Evolutionary conservation across 2,888 invertebrate genomes (phyloP), one percentile per base, ranked within the genome.

Genomic region (Nemapogon koenigi): DNA sequence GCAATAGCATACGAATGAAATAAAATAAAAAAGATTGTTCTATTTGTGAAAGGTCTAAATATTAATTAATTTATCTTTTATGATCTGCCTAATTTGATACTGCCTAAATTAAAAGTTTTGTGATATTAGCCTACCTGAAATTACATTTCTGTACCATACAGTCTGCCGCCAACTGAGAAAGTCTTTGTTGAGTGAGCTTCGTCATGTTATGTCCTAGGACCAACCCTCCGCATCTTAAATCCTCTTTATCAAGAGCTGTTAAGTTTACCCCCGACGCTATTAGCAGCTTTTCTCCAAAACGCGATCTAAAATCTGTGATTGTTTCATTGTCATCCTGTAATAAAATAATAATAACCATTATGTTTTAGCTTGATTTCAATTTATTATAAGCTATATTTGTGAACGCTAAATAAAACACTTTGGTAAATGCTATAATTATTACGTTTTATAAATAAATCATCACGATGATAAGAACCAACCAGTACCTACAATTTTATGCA

Each of bases 111-210:
- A 33, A 16, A 31, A 31, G 15, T 33, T 33, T 33, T 13, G 3
- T 7, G 33, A 33, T 33, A 33, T 16, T 13, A 10, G 28, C 22
- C 50, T 61, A 75, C 67, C 86, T 83, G 55, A 90, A 90, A 43
- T 84, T 83, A 59, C 90, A 90, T 57, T 86, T 87, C 56, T 90
- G 89, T 35, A 90, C 83, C 82, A 90, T 88, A 52, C 90, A 90
- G 50, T 86, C 85, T 3, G 83, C 83, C 1, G 88, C 83, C 48
- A 84, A 70, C 30, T 83, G 79, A 49, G 82, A 83, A 2, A 88
- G 59, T 22, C 81, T 65, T 46, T 76, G 73, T 46, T 81, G 79
- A 4, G 83, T 82, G 16, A 73, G 52, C 47, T 79, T 78, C 2
- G 85, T 85, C 63, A 85, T 81, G 50, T 89, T 89, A 30, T 87